Evolutionary conservation across 2,797 vertebrate genomes (phyloP).

Genomic region (Labeo calbasu): DNA sequence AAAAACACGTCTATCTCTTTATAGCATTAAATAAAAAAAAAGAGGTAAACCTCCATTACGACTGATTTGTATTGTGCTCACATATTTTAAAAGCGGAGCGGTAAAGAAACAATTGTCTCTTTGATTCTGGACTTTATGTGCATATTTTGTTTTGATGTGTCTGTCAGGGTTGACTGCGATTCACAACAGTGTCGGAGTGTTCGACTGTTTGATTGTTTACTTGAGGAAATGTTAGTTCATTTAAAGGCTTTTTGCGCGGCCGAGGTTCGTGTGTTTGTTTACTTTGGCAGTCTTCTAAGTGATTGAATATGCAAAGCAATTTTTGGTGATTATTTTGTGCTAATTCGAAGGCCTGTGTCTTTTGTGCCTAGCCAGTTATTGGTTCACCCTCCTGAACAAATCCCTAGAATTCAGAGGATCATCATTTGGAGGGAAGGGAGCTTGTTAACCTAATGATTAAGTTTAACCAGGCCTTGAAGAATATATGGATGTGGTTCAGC

Average conservation of each 20-base stretch:
- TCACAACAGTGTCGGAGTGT: constrained; percentile 10
- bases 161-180: constrained; percentile 50
- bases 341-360: constrained; percentile 79
- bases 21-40: not conserved
- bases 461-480: constrained; percentile 98
- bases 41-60: not conserved
- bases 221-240: constrained; percentile 50
- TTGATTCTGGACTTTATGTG: constrained; percentile 38
- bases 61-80: not conserved
- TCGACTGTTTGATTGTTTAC: constrained; percentile 47
- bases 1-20: constrained; percentile 69
- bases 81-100: not conserved
- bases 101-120: not conserved
- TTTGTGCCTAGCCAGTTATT: constrained; percentile 85
- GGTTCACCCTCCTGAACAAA: constrained; percentile 94
- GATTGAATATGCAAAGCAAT: constrained; percentile 94
- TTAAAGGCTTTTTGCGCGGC: constrained; percentile 40
- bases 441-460: constrained; percentile 98
- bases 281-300: constrained; percentile 72
- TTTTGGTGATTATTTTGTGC: constrained; percentile 84
- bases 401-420: constrained; percentile 90
- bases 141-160: constrained; percentile 25
- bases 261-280: constrained; percentile 39
- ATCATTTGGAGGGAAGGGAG: constrained; percentile 91
- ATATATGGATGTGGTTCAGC: constrained; percentile 92